Base-by-base conservation (phyloP, 2,113 vertebrate genomes). In the Cryptotis parvus region DNA sequence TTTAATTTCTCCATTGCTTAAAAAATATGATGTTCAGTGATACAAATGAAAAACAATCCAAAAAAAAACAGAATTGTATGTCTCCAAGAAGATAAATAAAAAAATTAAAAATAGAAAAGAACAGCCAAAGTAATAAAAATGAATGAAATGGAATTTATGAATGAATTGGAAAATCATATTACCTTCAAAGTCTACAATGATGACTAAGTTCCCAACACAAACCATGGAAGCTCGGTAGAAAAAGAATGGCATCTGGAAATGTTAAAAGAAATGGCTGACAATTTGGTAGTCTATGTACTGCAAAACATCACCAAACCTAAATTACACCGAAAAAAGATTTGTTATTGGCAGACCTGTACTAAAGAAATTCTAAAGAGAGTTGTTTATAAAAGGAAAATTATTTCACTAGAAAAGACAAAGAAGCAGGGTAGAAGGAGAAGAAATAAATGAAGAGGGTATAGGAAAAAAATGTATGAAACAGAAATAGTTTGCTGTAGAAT, bases 241-340 rank as follows among this genome's bases (percentile, higher is more conserved):
- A 77, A 0, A 89, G 45, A 80, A 90, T 41, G 35, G 41, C 24
- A 81, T 45, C 35, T 73, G 68, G 26, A 76, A 74, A 66, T 63
- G 39, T 43, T 74, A 55, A 45, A 63, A 77, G 49, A 70, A 75
- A 41, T 39, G 72, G 45, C 24, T 66, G 27, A 70, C 37, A 79
- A 79, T 14, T 55, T 75, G 26, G 74, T n/a, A 73, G 31, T 65
- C 65, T 75, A 77, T 55, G 73, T 10, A 35, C 65, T 87, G 3
- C 33, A 49, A 82, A 87, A 94, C 41, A 63, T 35, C 45, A 37
- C 86, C 61, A n/a, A 27, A 82, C 79, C 31, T 58, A 70, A 87
- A 72, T n/a, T n/a, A 1, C 8, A 66, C 29, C 6, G 29, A 39
- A 74, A 81, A 89, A 33, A 61, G 2, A 81, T 58, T 33, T 91